Evolutionary conservation across 2,888 invertebrate genomes (phyloP), one percentile per base, ranked within the genome.

Genomic region (Rhabditoides inermis): DNA sequence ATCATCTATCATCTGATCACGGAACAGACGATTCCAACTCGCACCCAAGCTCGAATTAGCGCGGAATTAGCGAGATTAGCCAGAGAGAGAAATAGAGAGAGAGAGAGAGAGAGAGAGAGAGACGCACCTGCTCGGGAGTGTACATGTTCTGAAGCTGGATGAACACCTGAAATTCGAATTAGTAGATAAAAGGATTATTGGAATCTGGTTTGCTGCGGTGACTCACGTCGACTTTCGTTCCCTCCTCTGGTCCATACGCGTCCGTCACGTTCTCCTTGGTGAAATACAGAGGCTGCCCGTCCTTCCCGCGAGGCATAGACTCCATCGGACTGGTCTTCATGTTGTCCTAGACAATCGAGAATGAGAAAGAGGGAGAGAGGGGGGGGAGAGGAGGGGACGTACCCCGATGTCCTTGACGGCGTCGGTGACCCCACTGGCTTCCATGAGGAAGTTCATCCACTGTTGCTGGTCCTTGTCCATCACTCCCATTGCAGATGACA

Each of bases 391-490:
- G n/a, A n/a, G n/a, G n/a, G n/a, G n/a, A n/a, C n/a, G n/a, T n/a
- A 48, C 47, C 39, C 55, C 56, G 37, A 65, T 48, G 30, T 45
- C 49, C 1, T 52, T 45, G 7, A 67, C 63, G 15, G 61, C 61
- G 45, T 67, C 67, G 1, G 57, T 53, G 3, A 67, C 64, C 28
- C 72, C 73, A 32, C 71, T 63, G 5, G 72, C 72, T 54, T 73
- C 73, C 28, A 74, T 56, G 26, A 73, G 66, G 37, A 73, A 66
- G 35, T 74, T 69, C 48, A 73, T 56, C 73, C 72, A 73, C 39
- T 66, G 63, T 26, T 72, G 55, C 39, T 63, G 65, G 32, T 69
- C 69, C 12, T n/a, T n/a, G n/a, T n/a, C n/a, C n/a, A n/a, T n/a
- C n/a, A n/a, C n/a, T n/a, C n/a, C n/a, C n/a, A n/a, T 35, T 1